Evolutionary conservation across 2,888 invertebrate species (phyloP).

Genomic region (Epirrhoe alternata): DNA sequence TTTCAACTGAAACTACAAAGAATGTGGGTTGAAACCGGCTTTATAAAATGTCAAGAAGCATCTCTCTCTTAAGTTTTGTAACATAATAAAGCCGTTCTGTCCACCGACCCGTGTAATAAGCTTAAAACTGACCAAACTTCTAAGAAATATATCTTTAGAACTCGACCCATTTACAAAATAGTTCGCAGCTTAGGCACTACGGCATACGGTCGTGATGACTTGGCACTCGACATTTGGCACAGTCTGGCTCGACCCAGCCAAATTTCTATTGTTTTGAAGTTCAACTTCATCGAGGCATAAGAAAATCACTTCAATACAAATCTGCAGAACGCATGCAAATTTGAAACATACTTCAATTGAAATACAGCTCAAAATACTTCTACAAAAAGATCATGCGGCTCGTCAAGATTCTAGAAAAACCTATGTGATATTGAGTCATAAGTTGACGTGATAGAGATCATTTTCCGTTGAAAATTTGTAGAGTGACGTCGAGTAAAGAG

Average conservation of each 20-base stretch:
- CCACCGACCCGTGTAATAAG: constrained; percentile 15
- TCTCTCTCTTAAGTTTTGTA: neutral
- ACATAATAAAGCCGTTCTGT: constrained; percentile 7
- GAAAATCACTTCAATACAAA: neutral
- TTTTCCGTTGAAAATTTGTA: constrained; percentile 5
- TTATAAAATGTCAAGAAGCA: neutral
- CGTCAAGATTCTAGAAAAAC: neutral
- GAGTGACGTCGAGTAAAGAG: constrained; percentile 35
- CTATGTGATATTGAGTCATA: constrained; percentile 4
- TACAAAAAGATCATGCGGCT: neutral
- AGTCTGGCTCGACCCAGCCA: constrained; percentile 47
- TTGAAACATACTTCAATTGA: neutral
- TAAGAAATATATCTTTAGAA: constrained; percentile 19
- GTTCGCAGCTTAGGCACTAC: constrained; percentile 36
- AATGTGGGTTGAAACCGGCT: neutral
- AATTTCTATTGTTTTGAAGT: constrained; percentile 55
- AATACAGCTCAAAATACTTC: constrained; percentile 1
- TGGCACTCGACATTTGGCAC: constrained; percentile 54
- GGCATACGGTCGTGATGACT: constrained; percentile 52
- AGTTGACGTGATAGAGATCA: constrained; percentile 1
- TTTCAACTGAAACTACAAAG: too few relatives aligned
- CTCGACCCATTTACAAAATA: constrained; percentile 30
- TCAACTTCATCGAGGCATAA: constrained; percentile 33
- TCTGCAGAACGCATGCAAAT: neutral
- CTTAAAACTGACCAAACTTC: constrained; percentile 8